These are phyloP conservation scores for Eulemur coronatus DNA, from an alignment of 2,797 vertebrate species.

Conservation along the genomic window DNA sequence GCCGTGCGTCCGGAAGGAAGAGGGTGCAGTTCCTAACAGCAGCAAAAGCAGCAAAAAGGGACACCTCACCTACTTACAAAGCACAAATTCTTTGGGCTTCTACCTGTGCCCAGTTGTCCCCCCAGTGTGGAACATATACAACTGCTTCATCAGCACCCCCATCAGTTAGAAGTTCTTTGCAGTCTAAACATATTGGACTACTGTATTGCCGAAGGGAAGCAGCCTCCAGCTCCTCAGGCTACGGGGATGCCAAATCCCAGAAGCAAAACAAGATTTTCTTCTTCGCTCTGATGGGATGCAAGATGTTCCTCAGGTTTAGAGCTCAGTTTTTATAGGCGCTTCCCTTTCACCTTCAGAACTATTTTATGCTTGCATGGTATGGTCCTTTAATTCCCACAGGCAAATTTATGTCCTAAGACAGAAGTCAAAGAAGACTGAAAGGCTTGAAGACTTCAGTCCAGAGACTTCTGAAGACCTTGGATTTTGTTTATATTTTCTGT, in stretches of 20 bases:
- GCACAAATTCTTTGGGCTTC: background rate
- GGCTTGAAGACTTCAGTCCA: background rate
- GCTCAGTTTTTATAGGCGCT: background rate
- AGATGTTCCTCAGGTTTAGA: background rate
- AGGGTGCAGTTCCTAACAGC: background rate
- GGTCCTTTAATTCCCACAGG: background rate
- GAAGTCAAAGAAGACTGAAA: background rate
- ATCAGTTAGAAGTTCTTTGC: background rate
- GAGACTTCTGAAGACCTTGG: background rate
- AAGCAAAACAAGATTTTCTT: constrained; percentile 1
- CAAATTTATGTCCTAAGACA: background rate
- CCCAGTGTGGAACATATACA: background rate
- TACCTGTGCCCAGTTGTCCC: background rate
- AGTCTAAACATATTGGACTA: background rate
- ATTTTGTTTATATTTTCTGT: background rate
- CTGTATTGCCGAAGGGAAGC: background rate
- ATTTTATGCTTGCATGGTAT: background rate
- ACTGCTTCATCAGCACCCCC: background rate
- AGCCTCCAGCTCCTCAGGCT: background rate
- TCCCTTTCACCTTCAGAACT: background rate
- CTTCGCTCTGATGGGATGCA: background rate
- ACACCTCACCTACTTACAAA: background rate
- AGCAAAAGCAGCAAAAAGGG: background rate
- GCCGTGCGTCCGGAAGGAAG: background rate
- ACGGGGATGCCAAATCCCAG: background rate